These are phyloP conservation scores for Geotria australis DNA, from an alignment of 2,797 vertebrate genomes.

Conservation along the genomic window DNA sequence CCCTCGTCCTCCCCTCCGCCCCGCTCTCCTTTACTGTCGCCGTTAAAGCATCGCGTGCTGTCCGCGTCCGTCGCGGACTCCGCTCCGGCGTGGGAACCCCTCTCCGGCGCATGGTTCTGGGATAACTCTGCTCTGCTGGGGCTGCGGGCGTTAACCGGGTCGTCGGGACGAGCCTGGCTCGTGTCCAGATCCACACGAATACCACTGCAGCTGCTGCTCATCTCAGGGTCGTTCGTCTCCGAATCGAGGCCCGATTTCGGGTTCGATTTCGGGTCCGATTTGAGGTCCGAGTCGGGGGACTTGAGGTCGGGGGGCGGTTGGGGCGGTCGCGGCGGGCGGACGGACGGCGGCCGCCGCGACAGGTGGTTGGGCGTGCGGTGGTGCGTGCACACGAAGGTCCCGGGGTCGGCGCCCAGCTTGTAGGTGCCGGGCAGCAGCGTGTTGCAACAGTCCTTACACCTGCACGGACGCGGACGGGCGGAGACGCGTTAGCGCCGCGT, in stretches of 20 bases:
- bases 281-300: slow-evolving; percentile 7
- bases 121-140: too few species aligned
- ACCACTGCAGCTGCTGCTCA: slow-evolving; percentile 2
- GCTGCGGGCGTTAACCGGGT: background rate
- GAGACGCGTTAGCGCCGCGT: background rate
- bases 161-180: background rate
- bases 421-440: slow-evolving; percentile 70
- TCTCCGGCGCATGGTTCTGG: too few species aligned
- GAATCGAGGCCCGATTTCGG: too few species aligned
- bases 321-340: background rate
- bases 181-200: slow-evolving; percentile 3
- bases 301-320: background rate
- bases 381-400: slow-evolving; percentile 42
- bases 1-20: background rate
- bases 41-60: slow-evolving; percentile 1
- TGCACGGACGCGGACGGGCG: slow-evolving; percentile 6
- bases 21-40: slow-evolving; percentile 3
- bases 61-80: too few species aligned
- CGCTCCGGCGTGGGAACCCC: too few species aligned
- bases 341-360: too few species aligned
- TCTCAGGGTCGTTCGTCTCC: slow-evolving; percentile 4
- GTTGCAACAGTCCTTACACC: slow-evolving; percentile 63
- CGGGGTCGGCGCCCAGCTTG: slow-evolving; percentile 21
- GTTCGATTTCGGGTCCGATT: slow-evolving; percentile 2
- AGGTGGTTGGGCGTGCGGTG: slow-evolving; percentile 10